A percentile compares a stretch with the other conserved stretches of the same genome.
These are phyloP conservation scores for Sitophilus oryzae DNA, from an alignment of 1,140 invertebrate genomes.

Conservation along the genomic window DNA sequence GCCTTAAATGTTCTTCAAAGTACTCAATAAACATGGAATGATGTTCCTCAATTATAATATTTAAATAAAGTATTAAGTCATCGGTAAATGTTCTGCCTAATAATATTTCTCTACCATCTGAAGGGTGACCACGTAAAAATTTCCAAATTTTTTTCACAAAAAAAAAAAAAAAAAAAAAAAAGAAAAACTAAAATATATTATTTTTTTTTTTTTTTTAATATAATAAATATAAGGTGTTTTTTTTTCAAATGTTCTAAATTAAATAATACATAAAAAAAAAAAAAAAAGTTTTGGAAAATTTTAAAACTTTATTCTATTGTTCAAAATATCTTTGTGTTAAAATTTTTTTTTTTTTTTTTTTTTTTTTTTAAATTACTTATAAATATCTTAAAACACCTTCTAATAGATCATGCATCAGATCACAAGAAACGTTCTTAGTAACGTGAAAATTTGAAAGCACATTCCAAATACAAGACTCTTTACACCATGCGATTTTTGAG, in stretches of 20 bases:
- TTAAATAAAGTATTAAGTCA: slow-evolving; percentile 11
- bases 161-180: slow-evolving; percentile 31
- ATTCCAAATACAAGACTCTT: slow-evolving; percentile 28
- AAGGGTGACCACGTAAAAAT: slow-evolving; percentile 23
- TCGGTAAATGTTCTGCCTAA: slow-evolving; percentile 1
- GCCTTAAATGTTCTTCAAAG: slow-evolving; percentile 27
- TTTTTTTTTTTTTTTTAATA: too few species aligned
- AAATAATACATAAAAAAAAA: slow-evolving; percentile 22
- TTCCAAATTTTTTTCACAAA: slow-evolving; percentile 31
- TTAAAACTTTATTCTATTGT: too few species aligned
- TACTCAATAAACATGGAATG: slow-evolving; percentile 13
- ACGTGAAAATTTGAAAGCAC: slow-evolving; percentile 31
- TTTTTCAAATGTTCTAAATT: slow-evolving; percentile 26
- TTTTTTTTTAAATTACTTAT: slow-evolving; percentile 25
- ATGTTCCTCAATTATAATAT: slow-evolving; percentile 13
- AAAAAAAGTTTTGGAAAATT: slow-evolving; percentile 25
- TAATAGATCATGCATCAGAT: slow-evolving; percentile 41
- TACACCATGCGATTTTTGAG: slow-evolving; percentile 27
- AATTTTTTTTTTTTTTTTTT: slow-evolving; percentile 27
- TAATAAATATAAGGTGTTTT: slow-evolving; percentile 31
- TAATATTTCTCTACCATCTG: slow-evolving; percentile 20
- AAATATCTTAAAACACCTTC: slow-evolving; percentile 40
- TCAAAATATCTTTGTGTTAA: slow-evolving; percentile 23
- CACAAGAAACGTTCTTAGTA: slow-evolving; percentile 29
- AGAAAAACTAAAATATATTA: slow-evolving; percentile 30